Evolutionary conservation across 2,888 invertebrate genomes (phyloP).

Genomic region (Notocelia uddmanniana): DNA sequence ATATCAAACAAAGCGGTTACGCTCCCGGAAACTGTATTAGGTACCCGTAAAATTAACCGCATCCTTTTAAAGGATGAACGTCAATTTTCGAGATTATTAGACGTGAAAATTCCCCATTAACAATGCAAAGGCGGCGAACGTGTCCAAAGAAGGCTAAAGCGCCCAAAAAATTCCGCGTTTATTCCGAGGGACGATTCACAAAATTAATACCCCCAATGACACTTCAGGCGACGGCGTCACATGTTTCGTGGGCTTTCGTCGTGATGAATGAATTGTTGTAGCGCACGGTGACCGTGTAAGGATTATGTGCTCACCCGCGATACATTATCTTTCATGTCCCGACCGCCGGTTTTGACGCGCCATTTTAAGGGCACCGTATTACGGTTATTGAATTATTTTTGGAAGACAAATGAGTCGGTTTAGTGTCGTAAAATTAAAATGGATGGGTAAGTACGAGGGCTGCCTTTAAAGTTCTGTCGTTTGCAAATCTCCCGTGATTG

Average conservation of each 20-base stretch:
- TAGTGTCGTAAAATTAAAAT: constrained; percentile 9
- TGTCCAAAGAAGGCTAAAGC: constrained; percentile 12
- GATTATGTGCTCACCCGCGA: constrained; percentile 62
- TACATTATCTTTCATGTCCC: constrained; percentile 59
- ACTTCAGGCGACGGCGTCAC: constrained; percentile 54
- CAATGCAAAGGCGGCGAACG: constrained; percentile 25
- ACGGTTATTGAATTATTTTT: constrained; percentile 36
- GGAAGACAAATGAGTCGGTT: constrained; percentile 23
- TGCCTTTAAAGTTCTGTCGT: too few relatives aligned
- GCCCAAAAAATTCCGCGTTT: constrained; percentile 37
- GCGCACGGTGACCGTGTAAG: constrained; percentile 62
- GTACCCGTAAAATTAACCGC: constrained; percentile 38
- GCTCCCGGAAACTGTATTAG: constrained; percentile 29
- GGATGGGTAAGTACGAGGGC: background rate
- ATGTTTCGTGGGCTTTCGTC: constrained; percentile 58
- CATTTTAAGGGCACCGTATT: constrained; percentile 35
- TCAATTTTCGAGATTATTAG: constrained; percentile 39
- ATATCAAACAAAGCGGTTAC: constrained; percentile 33
- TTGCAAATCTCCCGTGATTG: too few relatives aligned
- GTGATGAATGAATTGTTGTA: constrained; percentile 66
- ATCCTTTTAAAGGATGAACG: constrained; percentile 34
- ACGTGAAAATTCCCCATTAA: constrained; percentile 36
- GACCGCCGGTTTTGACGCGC: constrained; percentile 44
- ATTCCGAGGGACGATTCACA: constrained; percentile 34
- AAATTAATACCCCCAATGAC: constrained; percentile 53